Evolutionary conservation across 2,113 vertebrate genomes (phyloP), one percentile per base, ranked within the genome.

Genomic region (Python bivittatus): DNA sequence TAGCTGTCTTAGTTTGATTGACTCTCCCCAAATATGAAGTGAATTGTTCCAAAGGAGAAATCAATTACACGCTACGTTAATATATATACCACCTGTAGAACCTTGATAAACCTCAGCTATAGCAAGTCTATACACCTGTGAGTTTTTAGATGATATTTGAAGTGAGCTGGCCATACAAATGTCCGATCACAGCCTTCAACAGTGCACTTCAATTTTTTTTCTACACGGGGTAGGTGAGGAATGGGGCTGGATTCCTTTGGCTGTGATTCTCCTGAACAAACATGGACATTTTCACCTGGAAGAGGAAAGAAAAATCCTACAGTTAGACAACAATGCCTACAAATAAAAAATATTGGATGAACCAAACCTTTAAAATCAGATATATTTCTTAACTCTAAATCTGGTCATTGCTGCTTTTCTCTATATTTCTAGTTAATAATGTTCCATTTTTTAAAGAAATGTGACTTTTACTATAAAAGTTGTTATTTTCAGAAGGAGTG

Each of bases 131-230:
- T 97, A 96, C 96, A 99, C 99, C 98, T 97, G 96, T 99, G 99
- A 60, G 99, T 99, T 97, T 99, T 99, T 84, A 99, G 98, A 94
- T 99, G 99, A 96, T 99, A 99, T 90, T 99, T 99, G 93, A 99
- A 99, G 95, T 99, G 99, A 91, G 99, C 99, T 13, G 99, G 99
- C 98, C 98, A 99, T 94, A 98, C 99, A 97, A 99, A 99, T 0
- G 99, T 99, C 94, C 99, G 97, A 94, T 99, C 98, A 84, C 99
- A 99, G 88, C 98, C 99, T 93, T 99, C 99, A 57, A 99, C 99
- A 6, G 99, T 99, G 96, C 99, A 99, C 92, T 98, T 98, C 93
- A 99, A 98, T 92, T 98, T 98, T 96, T 99, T 99, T 94, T 99
- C 99, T 94, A 97, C 90, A 0, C 97, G 98, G 52, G 98, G 96